Evolutionary conservation across 1,140 invertebrate species (phyloP).

Genomic region (Anoplolepis gracilipes): DNA sequence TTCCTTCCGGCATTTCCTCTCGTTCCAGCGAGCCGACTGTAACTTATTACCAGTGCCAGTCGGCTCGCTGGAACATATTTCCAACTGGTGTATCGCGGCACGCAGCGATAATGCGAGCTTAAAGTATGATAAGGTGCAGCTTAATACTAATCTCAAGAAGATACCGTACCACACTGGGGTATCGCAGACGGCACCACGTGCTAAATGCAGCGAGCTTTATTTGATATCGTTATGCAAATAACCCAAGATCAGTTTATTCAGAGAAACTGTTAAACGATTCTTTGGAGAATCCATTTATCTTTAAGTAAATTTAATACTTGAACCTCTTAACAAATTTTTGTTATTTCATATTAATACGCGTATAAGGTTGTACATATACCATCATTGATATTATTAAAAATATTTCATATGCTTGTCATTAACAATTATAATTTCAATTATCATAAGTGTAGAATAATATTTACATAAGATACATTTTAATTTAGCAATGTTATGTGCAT

Average conservation of each 20-base stretch:
- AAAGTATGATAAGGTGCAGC: conserved; percentile 80
- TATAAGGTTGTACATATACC: neutral
- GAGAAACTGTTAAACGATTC: conserved; percentile 9
- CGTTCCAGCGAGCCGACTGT: neutral
- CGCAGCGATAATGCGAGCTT: conserved; percentile 74
- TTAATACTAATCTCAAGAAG: conserved; percentile 78
- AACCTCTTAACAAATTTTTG: neutral
- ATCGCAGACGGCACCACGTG: neutral
- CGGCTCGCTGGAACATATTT: conserved; percentile 31
- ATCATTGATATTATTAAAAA: neutral
- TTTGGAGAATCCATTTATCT: conserved; percentile 19
- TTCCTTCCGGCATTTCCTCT: conserved; percentile 51
- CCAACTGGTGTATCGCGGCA: conserved; percentile 68
- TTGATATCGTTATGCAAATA: conserved; percentile 26
- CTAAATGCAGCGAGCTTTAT: conserved; percentile 23
- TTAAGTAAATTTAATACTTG: neutral
- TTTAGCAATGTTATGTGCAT: neutral
- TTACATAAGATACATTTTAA: neutral
- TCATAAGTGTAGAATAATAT: neutral
- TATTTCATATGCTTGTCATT: no score
- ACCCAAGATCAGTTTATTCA: neutral
- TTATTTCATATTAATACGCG: neutral
- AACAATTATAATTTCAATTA: neutral
- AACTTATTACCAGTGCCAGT: conserved; percentile 32
- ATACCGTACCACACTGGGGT: conserved; percentile 42